Evolutionary conservation across 2,797 vertebrate species (phyloP).

Genomic region (Iguana delicatissima): DNA sequence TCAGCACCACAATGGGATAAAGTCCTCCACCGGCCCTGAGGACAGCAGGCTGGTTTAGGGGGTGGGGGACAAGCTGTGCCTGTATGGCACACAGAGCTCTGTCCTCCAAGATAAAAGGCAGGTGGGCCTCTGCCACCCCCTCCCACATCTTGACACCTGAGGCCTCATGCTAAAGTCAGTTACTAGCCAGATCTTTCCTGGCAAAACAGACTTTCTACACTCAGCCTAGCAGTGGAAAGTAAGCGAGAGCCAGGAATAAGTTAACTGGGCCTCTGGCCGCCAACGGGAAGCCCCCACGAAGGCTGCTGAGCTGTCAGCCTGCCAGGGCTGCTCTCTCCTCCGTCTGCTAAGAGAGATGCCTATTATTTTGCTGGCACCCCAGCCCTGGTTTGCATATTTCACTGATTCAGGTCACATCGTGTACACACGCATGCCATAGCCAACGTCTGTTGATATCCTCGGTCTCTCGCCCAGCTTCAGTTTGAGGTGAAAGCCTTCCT

Average conservation of each 20-base stretch:
- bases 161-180: background rate
- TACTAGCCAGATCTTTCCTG: no score
- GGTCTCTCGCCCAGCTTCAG: slow-evolving; percentile 66
- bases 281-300: background rate
- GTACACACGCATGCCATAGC: slow-evolving; percentile 49
- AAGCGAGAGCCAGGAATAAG: background rate
- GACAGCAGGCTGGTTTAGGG: no score
- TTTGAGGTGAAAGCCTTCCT: slow-evolving; percentile 82
- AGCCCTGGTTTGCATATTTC: slow-evolving; percentile 12
- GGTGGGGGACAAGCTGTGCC: no score
- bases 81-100: no score
- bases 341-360: slow-evolving; percentile 4
- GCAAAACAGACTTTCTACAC: background rate
- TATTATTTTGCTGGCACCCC: background rate
- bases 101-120: no score
- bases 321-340: slow-evolving; percentile 3
- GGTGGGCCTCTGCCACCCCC: no score
- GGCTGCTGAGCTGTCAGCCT: slow-evolving; percentile 14
- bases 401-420: slow-evolving; percentile 63
- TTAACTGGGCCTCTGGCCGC: background rate
- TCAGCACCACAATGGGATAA: no score
- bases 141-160: no score
- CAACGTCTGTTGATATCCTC: slow-evolving; percentile 48
- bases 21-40: no score
- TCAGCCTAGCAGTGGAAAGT: background rate